Evolutionary conservation across 2,113 vertebrate species (phyloP).

Genomic region (Variabilichromis moorii): DNA sequence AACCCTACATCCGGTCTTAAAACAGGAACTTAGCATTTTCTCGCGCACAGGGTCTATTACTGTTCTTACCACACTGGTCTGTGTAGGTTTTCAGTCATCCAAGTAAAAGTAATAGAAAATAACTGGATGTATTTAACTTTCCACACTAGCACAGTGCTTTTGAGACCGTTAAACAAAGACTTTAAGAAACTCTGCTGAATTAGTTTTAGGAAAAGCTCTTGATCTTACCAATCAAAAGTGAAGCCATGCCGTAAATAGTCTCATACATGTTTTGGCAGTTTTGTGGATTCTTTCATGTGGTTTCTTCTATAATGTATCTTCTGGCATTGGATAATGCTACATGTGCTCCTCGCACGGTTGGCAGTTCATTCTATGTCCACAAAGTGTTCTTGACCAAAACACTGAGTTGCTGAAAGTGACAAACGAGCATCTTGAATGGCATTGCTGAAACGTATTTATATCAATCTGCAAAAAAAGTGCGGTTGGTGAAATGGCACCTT

Average conservation of each 20-base stretch:
- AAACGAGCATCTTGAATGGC: neutral
- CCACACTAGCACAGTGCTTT: neutral
- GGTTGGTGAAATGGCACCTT: fast-evolving
- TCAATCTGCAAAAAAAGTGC: neutral
- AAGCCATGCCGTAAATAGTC: fast-evolving
- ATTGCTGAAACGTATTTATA: neutral
- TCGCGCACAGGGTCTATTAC: neutral
- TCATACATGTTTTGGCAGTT: neutral
- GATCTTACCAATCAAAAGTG: neutral
- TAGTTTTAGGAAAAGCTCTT: neutral
- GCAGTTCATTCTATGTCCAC: neutral
- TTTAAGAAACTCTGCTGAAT: neutral
- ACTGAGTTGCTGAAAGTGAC: neutral
- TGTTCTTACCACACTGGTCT: neutral
- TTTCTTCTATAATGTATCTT: neutral
- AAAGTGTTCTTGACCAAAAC: neutral
- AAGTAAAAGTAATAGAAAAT: neutral
- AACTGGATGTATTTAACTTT: fast-evolving
- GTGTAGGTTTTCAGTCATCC: neutral
- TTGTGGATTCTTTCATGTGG: neutral
- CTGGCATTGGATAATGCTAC: neutral
- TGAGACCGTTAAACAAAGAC: neutral
- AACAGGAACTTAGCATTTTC: neutral
- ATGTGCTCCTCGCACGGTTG: neutral
- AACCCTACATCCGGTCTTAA: fast-evolving